Evolutionary conservation across 2,797 vertebrate genomes (phyloP), one percentile per base, ranked within the genome.

Genomic region (Artibeus jamaicensis): DNA sequence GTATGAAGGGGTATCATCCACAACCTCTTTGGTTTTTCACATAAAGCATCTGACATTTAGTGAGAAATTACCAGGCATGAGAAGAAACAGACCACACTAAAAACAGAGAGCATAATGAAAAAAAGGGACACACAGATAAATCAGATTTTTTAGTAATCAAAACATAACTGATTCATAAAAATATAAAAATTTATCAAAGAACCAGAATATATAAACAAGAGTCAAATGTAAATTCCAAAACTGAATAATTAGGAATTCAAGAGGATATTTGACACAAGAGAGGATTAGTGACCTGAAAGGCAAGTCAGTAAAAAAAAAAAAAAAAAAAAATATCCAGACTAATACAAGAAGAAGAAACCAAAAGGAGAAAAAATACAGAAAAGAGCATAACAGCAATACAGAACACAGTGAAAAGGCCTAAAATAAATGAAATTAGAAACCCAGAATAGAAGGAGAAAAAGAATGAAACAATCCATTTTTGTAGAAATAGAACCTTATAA

Each of bases 1-100:
- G 2, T 6, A 37, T 34, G 29, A 68, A 83, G 12, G 48, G 32
- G 19, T 53, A 32, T 22, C 55, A 39, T 42, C 62, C 48, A 92
- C 1, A 34, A 2, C 34, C 70, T 90, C 59, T 73, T 92, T 76
- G 55, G 62, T 46, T 92, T 86, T 97, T 97, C 86, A 87, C 11
- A 82, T 57, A 68, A 77, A 93, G 44, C 22, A 82, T 14, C 55
- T 74, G 21, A 37, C 24, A 70, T 44, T 89, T 37, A 92, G 11
- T 65, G n/a, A 55, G 94, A 92, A 76, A 37, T 34, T 59, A 79
- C 37, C 73, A 48, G 9, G n/a, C 16, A 74, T 21, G 32, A 34
- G 59, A 93, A 92, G 55, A 86, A 93, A 87, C 24, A 94, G 39
- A 81, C 4, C 39, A 85, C 19, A 70, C 2, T 5, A 90, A 81